A percentile compares a stretch with the other conserved stretches of the same genome.
phyloP scores from a whole-genome alignment of 2,888 invertebrate genomes.

The Ganaspis brasiliensis region DNA sequence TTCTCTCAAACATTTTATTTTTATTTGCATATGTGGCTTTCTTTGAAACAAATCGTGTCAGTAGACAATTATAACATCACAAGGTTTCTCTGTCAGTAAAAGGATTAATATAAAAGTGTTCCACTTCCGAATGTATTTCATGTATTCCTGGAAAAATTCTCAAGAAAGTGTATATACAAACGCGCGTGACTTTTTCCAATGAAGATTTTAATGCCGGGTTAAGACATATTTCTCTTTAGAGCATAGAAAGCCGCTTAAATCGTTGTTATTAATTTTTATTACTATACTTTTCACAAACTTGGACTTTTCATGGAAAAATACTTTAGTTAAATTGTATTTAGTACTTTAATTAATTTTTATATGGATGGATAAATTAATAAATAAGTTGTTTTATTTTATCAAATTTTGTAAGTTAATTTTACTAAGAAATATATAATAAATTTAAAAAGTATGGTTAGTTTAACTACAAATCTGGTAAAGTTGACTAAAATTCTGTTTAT shows the following conservation, averaged over 20 bases:
- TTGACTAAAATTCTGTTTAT: too few species aligned
- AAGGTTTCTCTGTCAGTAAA: constrained; percentile 31
- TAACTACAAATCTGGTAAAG: too few species aligned
- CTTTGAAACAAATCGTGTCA: not conserved
- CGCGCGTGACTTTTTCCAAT: not conserved
- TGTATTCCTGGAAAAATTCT: not conserved
- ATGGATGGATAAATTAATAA: too few species aligned
- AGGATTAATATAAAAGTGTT: constrained; percentile 28
- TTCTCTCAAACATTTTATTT: not conserved
- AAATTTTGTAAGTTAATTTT: too few species aligned
- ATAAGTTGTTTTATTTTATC: too few species aligned
- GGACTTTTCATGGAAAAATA: too few species aligned
- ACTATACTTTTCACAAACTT: not conserved
- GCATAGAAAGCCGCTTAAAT: constrained; percentile 1
- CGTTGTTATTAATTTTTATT: constrained; percentile 7
- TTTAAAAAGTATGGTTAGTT: too few species aligned
- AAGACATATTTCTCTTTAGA: not conserved
- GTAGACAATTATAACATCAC: constrained; percentile 25
- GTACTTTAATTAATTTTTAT: too few species aligned
- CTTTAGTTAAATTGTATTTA: too few species aligned
- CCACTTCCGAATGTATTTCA: not conserved
- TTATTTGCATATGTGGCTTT: constrained; percentile 11
- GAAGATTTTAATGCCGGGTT: constrained; percentile 19
- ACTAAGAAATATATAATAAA: too few species aligned
- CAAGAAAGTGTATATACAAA: constrained; percentile 34